Conservation (phyloP, 2,797 vertebrate species). For the Syndactyla subalaris region DNA sequence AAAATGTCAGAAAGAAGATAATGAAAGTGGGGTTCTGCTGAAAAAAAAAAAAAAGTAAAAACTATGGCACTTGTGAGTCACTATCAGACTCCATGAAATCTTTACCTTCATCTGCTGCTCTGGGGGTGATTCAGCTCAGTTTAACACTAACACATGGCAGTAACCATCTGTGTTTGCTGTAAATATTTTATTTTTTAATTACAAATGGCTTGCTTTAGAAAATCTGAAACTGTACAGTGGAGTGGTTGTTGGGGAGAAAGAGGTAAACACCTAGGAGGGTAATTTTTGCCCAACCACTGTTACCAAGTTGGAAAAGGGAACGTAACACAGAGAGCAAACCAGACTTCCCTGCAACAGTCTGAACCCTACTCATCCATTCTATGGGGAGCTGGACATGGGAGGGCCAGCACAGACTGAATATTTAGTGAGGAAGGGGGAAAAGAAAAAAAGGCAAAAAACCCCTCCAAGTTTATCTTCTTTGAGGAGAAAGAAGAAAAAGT, state of each 20-base stretch:
- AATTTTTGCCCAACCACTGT: neutral
- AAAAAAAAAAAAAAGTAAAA: conserved; percentile 2
- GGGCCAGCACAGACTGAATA: neutral
- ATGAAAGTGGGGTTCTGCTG: conserved; percentile 29
- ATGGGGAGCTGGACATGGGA: neutral
- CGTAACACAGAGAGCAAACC: neutral
- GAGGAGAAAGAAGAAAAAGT: neutral
- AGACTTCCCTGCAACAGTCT: neutral
- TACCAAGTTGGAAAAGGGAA: neutral
- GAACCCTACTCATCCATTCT: neutral
- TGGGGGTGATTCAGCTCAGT: conserved; percentile 60
- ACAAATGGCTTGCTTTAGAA: conserved; percentile 46
- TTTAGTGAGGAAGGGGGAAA: neutral
- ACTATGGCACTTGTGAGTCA: conserved; percentile 51
- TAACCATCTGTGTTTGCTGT: conserved; percentile 70
- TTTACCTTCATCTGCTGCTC: conserved; percentile 59
- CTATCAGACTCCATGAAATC: conserved; percentile 40
- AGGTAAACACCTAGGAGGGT: neutral
- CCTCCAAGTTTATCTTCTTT: neutral
- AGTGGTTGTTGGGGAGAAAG: neutral
- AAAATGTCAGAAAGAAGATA: conserved; percentile 48
- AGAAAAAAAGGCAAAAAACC: neutral
- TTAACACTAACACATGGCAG: conserved; percentile 61
- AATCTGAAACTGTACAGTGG: neutral
- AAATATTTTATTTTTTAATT: conserved; percentile 70